Percentiles rank a stretch among this genome's conserved stretches.
phyloP scores from a whole-genome alignment of 1,140 invertebrate species.

The Zaprionus lachaisei region DNA sequence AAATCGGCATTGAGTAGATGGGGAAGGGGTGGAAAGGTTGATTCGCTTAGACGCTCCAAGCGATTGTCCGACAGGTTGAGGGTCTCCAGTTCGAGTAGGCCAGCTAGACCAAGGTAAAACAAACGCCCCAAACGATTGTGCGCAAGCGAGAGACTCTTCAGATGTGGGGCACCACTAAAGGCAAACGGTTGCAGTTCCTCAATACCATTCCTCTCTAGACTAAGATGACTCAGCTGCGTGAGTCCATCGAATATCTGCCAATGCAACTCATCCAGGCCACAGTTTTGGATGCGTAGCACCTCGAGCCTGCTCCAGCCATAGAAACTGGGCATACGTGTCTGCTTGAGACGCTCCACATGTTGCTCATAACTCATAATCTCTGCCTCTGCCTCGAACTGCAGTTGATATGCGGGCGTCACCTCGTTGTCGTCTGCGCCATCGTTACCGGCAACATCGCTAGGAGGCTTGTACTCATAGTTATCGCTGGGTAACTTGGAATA shows the following conservation, averaged over 20 bases:
- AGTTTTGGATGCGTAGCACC: slow-evolving; percentile 87
- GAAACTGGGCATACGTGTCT: slow-evolving; percentile 85
- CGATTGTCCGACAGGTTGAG: slow-evolving; percentile 88
- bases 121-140: slow-evolving; percentile 87
- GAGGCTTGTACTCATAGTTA: slow-evolving; percentile 73
- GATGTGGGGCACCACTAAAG: slow-evolving; percentile 88
- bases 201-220: slow-evolving; percentile 88
- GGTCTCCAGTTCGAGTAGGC: slow-evolving; percentile 87
- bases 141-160: slow-evolving; percentile 87
- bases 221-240: slow-evolving; percentile 86
- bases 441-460: slow-evolving; percentile 49
- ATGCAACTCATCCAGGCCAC: slow-evolving; percentile 87
- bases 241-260: slow-evolving; percentile 90
- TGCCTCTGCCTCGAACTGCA: slow-evolving; percentile 50
- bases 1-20: slow-evolving; percentile 87
- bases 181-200: slow-evolving; percentile 88
- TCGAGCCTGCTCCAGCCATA: slow-evolving; percentile 86
- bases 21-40: slow-evolving; percentile 89
- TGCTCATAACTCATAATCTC: slow-evolving; percentile 88
- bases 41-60: slow-evolving; percentile 88
- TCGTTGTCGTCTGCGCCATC: slow-evolving; percentile 15
- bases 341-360: slow-evolving; percentile 86
- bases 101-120: slow-evolving; percentile 88
- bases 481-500: slow-evolving; percentile 70
- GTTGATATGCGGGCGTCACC: slow-evolving; percentile 35